Conservation (phyloP, 2,113 vertebrate genomes). For the Phyllostomus discolor region DNA sequence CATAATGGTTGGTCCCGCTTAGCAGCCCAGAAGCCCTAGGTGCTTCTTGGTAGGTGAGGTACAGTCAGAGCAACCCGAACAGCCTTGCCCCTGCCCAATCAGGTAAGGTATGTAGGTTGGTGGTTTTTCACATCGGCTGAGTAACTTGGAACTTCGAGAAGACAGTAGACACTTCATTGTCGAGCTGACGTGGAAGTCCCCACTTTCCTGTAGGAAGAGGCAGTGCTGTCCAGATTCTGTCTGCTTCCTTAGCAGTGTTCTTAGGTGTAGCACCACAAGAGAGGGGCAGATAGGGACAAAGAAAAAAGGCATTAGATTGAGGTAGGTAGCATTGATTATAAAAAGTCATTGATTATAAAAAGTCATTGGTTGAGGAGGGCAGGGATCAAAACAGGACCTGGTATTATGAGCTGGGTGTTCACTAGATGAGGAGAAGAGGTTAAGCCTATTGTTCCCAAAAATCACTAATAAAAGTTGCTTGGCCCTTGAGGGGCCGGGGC, state of each 20-base stretch:
- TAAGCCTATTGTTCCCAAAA: background rate
- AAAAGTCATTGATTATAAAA: too few relatives aligned
- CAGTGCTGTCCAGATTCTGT: background rate
- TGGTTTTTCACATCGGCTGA: background rate
- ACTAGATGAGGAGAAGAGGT: background rate
- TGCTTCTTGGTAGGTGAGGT: background rate
- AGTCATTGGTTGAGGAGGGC: background rate
- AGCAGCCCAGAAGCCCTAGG: background rate
- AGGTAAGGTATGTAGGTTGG: background rate
- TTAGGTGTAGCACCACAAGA: background rate
- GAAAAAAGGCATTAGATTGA: background rate
- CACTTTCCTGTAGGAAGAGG: background rate
- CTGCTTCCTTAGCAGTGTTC: background rate
- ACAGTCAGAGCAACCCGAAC: background rate
- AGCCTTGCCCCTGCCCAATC: accelerated
- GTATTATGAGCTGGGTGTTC: background rate
- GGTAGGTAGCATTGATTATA: background rate
- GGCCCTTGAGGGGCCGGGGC: background rate
- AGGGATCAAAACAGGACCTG: background rate
- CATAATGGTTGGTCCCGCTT: background rate
- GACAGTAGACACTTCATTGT: background rate
- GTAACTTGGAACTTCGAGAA: background rate
- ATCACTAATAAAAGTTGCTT: background rate
- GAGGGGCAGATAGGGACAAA: background rate
- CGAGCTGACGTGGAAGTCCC: background rate